A percentile compares a stretch with the other conserved stretches of the same genome.
Evolutionary conservation across 2,888 invertebrate genomes (phyloP).

Genomic region (Teleogryllus oceanicus): DNA sequence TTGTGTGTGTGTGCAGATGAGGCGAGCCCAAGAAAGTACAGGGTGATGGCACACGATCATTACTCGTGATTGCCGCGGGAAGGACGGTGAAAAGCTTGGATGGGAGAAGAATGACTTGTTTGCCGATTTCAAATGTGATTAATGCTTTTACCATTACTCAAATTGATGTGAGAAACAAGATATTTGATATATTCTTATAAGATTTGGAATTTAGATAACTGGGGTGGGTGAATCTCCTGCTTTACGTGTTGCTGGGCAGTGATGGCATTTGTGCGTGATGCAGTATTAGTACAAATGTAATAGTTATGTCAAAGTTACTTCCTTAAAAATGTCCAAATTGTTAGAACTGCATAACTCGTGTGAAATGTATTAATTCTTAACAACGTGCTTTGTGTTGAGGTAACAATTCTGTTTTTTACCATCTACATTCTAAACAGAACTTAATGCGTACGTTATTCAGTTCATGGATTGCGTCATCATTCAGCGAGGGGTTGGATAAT

Average conservation of each 20-base stretch:
- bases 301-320: constrained; percentile 18
- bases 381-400: constrained; percentile 3
- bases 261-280: background rate
- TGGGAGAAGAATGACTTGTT: too few relatives aligned
- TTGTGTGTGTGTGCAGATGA: too few relatives aligned
- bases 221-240: background rate
- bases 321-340: constrained; percentile 1
- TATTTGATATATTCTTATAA: background rate
- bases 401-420: background rate
- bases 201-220: background rate
- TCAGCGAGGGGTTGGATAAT: background rate
- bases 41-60: too few relatives aligned
- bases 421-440: background rate
- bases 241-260: background rate
- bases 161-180: too few relatives aligned
- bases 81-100: too few relatives aligned
- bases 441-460: background rate
- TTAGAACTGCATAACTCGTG: constrained; percentile 2
- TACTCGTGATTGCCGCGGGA: too few relatives aligned
- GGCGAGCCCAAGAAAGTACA: too few relatives aligned
- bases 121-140: too few relatives aligned
- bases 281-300: constrained; percentile 18
- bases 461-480: background rate
- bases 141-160: too few relatives aligned
- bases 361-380: constrained; percentile 7